These are phyloP conservation scores for Philaethria dido DNA, from an alignment of 2,888 invertebrate genomes.

Conservation along the genomic window DNA sequence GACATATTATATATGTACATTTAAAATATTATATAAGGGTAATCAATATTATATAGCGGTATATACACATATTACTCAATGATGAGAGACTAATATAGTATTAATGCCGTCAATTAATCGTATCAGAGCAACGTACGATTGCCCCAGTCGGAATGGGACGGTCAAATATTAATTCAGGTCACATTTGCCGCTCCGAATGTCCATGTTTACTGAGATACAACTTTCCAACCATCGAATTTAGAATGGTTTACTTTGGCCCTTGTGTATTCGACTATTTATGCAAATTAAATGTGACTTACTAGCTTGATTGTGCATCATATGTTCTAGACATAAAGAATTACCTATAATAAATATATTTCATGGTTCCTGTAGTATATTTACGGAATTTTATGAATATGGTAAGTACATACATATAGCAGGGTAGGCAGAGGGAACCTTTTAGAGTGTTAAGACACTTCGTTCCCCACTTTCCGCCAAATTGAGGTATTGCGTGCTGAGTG, in stretches of 20 bases:
- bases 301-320: neutral
- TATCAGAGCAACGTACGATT: conserved; percentile 11
- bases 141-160: conserved; percentile 21
- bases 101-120: conserved; percentile 19
- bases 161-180: conserved; percentile 82
- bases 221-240: conserved; percentile 57
- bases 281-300: conserved; percentile 71
- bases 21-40: neutral
- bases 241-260: conserved; percentile 70
- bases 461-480: too few relatives aligned
- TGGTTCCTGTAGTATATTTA: too few relatives aligned
- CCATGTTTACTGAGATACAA: conserved; percentile 76
- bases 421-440: too few relatives aligned
- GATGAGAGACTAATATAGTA: conserved; percentile 22
- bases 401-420: too few relatives aligned
- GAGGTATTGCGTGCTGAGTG: too few relatives aligned
- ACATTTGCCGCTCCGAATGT: conserved; percentile 73
- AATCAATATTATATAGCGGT: neutral
- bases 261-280: conserved; percentile 76
- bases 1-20: neutral
- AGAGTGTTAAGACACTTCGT: too few relatives aligned
- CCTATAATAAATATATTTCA: neutral
- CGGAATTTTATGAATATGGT: too few relatives aligned
- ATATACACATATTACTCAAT: conserved; percentile 53
- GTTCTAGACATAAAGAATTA: neutral